Evolutionary conservation across 2,113 vertebrate genomes (phyloP).

Genomic region (Rhadina sibilatrix): DNA sequence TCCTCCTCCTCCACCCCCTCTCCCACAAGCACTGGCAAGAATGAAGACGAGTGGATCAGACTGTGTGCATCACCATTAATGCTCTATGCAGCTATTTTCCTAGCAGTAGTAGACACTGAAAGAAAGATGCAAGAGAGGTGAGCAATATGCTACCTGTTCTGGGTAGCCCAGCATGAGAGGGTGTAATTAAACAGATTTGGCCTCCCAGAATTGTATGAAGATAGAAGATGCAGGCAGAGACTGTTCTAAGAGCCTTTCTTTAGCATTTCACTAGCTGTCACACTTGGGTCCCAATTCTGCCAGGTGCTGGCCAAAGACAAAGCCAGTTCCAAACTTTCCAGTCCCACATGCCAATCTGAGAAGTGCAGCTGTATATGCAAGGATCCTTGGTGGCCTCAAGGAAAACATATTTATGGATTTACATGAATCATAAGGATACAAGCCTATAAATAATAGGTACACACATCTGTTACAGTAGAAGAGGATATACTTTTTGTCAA

Average conservation of each 20-base stretch:
- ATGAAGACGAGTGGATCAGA: constrained; percentile 36
- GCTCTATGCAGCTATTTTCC: constrained; percentile 52
- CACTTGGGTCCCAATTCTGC: background rate
- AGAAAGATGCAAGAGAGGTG: constrained; percentile 24
- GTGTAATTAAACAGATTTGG: constrained; percentile 33
- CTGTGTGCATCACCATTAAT: constrained; percentile 54
- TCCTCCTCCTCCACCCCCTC: constrained; percentile 23
- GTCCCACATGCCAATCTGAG: background rate
- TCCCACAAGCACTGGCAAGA: constrained; percentile 33
- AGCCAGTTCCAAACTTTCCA: background rate
- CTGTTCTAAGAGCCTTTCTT: background rate
- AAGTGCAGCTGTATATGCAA: background rate
- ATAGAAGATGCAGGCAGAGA: background rate
- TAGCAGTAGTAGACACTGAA: constrained; percentile 7
- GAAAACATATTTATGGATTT: background rate
- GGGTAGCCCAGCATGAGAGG: constrained; percentile 11
- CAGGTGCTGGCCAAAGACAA: background rate
- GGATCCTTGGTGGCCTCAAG: background rate
- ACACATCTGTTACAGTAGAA: background rate
- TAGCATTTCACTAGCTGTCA: background rate
- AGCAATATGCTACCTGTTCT: constrained; percentile 46
- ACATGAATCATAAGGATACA: background rate
- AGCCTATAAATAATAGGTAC: background rate
- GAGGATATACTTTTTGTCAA: background rate
- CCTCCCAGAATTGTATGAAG: background rate